Evolutionary conservation across 23 tunicate species (phyloP).

Genomic region (Trididemnum nubilum): DNA sequence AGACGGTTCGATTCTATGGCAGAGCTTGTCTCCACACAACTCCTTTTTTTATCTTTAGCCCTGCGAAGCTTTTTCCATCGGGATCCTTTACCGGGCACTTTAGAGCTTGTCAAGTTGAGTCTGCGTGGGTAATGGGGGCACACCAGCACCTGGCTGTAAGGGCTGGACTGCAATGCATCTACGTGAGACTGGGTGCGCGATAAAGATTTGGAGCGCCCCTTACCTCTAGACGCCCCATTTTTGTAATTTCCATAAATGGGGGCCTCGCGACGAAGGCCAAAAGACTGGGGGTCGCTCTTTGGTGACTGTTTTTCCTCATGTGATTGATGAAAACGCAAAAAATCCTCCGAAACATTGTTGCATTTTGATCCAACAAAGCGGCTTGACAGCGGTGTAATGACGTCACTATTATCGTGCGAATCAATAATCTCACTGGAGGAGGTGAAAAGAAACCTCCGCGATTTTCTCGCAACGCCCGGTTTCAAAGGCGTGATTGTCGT

Average conservation of each 20-base stretch:
- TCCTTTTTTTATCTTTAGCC: background rate
- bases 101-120: background rate
- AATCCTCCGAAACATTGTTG: background rate
- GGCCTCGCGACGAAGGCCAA: background rate
- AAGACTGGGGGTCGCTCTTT: background rate
- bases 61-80: background rate
- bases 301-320: background rate
- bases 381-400: background rate
- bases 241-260: background rate
- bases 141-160: slow-evolving; percentile 8
- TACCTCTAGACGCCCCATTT: background rate
- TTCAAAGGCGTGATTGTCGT: background rate
- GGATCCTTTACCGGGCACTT: background rate
- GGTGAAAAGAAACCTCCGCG: slow-evolving; percentile 13
- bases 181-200: background rate
- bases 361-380: background rate
- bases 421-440: background rate
- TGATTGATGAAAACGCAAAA: background rate
- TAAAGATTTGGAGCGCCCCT: background rate
- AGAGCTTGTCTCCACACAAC: background rate
- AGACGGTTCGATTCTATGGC: background rate
- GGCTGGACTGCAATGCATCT: slow-evolving; percentile 4
- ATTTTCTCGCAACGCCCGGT: background rate
- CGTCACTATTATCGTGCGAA: background rate
- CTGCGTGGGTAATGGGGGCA: background rate